These are phyloP conservation scores for Aporophyla nigra DNA, from an alignment of 2,888 invertebrate genomes.

Conservation along the genomic window DNA sequence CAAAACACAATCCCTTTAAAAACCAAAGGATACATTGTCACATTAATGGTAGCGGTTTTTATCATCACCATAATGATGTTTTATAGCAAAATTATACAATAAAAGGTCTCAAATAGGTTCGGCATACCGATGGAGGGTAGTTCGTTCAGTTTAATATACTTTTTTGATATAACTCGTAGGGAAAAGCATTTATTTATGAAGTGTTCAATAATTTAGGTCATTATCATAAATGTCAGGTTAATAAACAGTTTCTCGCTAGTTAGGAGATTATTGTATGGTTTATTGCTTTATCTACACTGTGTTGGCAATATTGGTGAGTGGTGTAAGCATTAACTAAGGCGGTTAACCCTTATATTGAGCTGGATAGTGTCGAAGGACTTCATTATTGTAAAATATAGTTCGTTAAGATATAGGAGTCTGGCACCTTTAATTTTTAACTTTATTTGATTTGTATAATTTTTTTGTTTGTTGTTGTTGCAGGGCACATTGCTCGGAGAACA, in stretches of 20 bases:
- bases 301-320: background rate
- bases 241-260: conserved; percentile 22
- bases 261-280: conserved; percentile 30
- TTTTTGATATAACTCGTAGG: conserved; percentile 68
- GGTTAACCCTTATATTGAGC: background rate
- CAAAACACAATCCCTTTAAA: conserved; percentile 47
- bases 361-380: background rate
- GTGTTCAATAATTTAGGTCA: conserved; percentile 66
- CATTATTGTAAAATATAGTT: background rate
- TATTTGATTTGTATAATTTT: too few species aligned
- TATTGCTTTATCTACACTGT: conserved; percentile 45
- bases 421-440: too few species aligned
- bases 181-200: conserved; percentile 66
- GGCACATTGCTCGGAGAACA: too few species aligned
- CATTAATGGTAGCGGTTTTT: conserved; percentile 70
- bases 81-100: conserved; percentile 78
- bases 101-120: conserved; percentile 71
- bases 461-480: too few species aligned
- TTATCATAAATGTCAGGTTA: conserved; percentile 70
- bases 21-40: conserved; percentile 70
- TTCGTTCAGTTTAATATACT: conserved; percentile 52
- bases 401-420: too few species aligned
- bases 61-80: conserved; percentile 71
- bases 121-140: conserved; percentile 52
- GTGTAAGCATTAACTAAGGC: background rate